Base-by-base conservation (phyloP, 2,888 invertebrate species). In the Sialis fuliginosa region DNA sequence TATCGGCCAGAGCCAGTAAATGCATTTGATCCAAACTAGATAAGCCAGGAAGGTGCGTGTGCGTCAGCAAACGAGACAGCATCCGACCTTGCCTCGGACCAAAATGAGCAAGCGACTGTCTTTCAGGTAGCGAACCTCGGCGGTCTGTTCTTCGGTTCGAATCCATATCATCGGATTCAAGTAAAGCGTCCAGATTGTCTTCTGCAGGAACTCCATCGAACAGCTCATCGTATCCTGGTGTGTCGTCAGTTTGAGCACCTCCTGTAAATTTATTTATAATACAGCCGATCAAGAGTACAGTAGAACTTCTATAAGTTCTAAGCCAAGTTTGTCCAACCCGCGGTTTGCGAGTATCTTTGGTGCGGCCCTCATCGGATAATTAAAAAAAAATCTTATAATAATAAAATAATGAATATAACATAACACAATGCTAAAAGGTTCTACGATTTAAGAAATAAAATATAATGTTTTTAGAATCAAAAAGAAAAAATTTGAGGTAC, bases 1-100 rank as follows among this genome's bases (percentile, higher is more conserved):
- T 98, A 59, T 99, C 98, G 8, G 97, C 97, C 50, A 99, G 65
- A 1, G 98, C 98, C n/a, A 99, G 67, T 50, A 99, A 72, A 66
- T 99, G 98, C 97, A 99, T 98, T 67, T 99, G 98, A 67, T 99
- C 98, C 46, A 97, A 74, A 54, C 93, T 93, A 4, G 91, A 92
- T 37, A 96, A 68, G 0, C 96, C 97, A 1, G 96, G 96, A 33
- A 93, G 67, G 64, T 92, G 92, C 0, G 89, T 90, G 64, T 97
- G 96, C 0, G 97, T 97, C 37, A 99, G 69, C 6, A 97, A 73
- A 3, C 90, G 79, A 0, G 92, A 92, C 7, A 96, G 65, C 8
- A 89, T 72, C 49, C 91, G 77, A 34, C 85, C 85, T 67, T 91
- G 89, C 52, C 87, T 73, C 0, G 86, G 86, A 1, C 90, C 90